phyloP scores from a whole-genome alignment of 2,888 invertebrate species.

The Vandiemenella viatica region DNA sequence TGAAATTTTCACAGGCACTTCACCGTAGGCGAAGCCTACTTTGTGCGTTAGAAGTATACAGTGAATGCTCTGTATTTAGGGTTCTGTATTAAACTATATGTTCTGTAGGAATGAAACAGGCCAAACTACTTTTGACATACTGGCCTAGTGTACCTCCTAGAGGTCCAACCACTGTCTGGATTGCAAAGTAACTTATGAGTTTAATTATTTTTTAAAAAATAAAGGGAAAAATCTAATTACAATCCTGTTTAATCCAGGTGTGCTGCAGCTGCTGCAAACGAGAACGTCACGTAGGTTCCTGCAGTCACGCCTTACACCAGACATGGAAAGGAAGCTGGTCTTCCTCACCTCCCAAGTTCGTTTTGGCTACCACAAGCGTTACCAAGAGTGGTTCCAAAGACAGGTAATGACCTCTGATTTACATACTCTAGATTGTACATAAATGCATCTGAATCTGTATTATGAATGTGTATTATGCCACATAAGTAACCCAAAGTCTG shows the following conservation, averaged over 20 bases:
- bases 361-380: conserved; percentile 81
- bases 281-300: conserved; percentile 76
- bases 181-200: too few relatives aligned
- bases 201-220: too few relatives aligned
- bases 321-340: conserved; percentile 82
- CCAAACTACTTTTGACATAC: too few relatives aligned
- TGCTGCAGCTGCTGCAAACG: conserved; percentile 63
- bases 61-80: too few relatives aligned
- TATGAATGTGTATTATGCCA: not conserved
- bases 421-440: not conserved
- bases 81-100: too few relatives aligned
- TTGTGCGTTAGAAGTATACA: too few relatives aligned
- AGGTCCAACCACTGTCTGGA: too few relatives aligned
- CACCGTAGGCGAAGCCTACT: too few relatives aligned
- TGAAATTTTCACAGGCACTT: too few relatives aligned
- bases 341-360: conserved; percentile 73
- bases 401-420: conserved; percentile 29
- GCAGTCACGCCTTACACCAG: conserved; percentile 72
- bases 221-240: too few relatives aligned
- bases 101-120: too few relatives aligned
- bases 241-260: conserved; percentile 30
- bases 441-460: not conserved
- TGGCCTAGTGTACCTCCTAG: too few relatives aligned
- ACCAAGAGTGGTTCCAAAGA: conserved; percentile 89
- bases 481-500: not conserved